Evolutionary conservation across 2,797 vertebrate genomes (phyloP), one percentile per base, ranked within the genome.

Genomic region (Gila robusta): DNA sequence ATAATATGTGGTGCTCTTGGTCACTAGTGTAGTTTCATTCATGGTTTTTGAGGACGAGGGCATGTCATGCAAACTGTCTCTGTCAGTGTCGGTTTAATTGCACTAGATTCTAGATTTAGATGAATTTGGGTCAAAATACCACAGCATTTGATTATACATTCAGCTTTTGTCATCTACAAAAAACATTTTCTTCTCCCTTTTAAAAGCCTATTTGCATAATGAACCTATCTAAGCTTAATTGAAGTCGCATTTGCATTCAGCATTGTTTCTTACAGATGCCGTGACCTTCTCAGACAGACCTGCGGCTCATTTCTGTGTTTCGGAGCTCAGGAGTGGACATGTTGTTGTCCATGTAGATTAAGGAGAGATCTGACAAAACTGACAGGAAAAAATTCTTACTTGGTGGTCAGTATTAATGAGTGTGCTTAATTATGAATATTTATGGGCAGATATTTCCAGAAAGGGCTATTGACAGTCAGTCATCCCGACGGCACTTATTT

Each of bases 321-420:
- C 28, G 16, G 7, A 28, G n/a, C 70, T 72, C n/a, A 28, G 8
- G 32, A 4, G 11, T 26, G 70, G 39, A 72, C 11, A 73, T 5
- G 41, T 73, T 19, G 71, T 47, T 49, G 41, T 49, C 44, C 41
- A 2, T 73, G 71, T 32, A 52, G 26, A 49, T 26, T 19, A 74
- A 49, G n/a, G n/a, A 74, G 17, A 35, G 5, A 47, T 14, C 19
- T 76, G 52, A 77, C 47, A 23, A 76, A 81, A 69, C 12, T 10
- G 21, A 69, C 64, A 17, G 12, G 26, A 19, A 5, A 81, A 78
- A 56, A 64, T 66, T 77, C 52, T 69, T 19, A 62, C 79, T 72
- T 21, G 62, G 26, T 28, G 69, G 37, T 82, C 81, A 32, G n/a
- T 82, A 26, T 7, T 72, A 72, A 82, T 82, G 44, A 82, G 37